Base-by-base conservation (phyloP, 64 coral and sea anemone genomes). In the Orbicella faveolata region DNA sequence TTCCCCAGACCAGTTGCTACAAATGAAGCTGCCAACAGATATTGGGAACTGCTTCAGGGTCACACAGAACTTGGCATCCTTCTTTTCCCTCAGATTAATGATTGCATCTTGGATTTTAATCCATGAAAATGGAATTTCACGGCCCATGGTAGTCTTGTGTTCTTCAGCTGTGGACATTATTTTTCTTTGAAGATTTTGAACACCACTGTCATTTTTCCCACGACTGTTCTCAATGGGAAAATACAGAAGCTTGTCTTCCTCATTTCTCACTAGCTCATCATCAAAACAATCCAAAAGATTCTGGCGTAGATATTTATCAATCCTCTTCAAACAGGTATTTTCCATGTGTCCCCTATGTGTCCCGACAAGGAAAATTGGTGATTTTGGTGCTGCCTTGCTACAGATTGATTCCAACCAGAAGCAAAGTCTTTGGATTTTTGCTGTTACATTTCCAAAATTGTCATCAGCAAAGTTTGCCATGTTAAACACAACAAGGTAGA, bases 401-500 rank as follows among this genome's bases (percentile, higher is more conserved):
- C 76, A 87, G 17, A 92, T 86, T 13, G 83, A 92, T 30, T 92
- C 83, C 41, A 92, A 73, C 90, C 90, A 92, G 82, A 81, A 92
- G 17, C 64, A 11, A 57, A 92, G 34, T 67, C 90, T 84, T 80
- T 89, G 8, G 15, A 89, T 64, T 67, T 93, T 83, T 64, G 4
- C 33, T 53, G 54, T 18, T 0, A 83, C 61, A 35, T 88, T 87
- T 73, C 59, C 44, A 36, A 88, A 93, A 14, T 89, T 83, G 9
- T 69, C 54, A 36, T 75, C 41, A 69, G 80, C 25, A 36, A 89
- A 89, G 39, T 80, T 77, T 81, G 23, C 11, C 23, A 76, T 83
- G 57, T 93, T 93, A 61, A 93, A 93, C 2, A 93, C 86, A 89
- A 93, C 79, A 76, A 93, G 16, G 69, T 93, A 89, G 68, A 93